These are phyloP conservation scores for Acheta domesticus DNA, from an alignment of 2,888 invertebrate species.

Conservation along the genomic window DNA sequence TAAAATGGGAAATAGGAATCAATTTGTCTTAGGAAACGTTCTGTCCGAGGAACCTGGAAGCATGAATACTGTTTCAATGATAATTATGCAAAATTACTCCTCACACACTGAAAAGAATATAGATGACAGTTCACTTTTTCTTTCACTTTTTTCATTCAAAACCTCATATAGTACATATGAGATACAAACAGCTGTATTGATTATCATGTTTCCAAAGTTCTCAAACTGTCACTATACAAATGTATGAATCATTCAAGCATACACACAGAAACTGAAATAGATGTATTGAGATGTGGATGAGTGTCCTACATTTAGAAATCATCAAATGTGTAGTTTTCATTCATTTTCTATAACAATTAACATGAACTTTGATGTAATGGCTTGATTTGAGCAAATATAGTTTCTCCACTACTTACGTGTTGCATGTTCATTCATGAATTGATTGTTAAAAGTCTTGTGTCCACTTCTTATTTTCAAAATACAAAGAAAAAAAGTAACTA, in stretches of 20 bases:
- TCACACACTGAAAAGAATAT: neutral
- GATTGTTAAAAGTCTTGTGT: constrained; percentile 32
- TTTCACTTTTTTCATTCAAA: neutral
- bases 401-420: constrained; percentile 29
- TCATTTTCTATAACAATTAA: constrained; percentile 33
- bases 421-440: constrained; percentile 29
- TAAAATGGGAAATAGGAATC: constrained; percentile 11
- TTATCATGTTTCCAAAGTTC: constrained; percentile 18
- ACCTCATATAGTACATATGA: neutral
- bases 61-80: neutral
- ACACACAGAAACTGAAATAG: neutral
- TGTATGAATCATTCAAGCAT: constrained; percentile 18
- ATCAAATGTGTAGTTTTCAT: constrained; percentile 19
- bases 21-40: neutral
- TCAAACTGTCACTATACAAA: constrained; percentile 9
- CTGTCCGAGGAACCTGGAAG: constrained; percentile 6
- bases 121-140: neutral
- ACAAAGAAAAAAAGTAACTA: constrained; percentile 27
- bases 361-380: constrained; percentile 32
- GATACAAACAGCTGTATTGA: neutral
- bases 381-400: constrained; percentile 36
- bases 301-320: constrained; percentile 18
- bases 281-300: neutral
- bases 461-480: constrained; percentile 25
- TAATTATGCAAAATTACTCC: neutral